Evolutionary conservation across 2,113 vertebrate species (phyloP).

Genomic region (Arizona elegans): DNA sequence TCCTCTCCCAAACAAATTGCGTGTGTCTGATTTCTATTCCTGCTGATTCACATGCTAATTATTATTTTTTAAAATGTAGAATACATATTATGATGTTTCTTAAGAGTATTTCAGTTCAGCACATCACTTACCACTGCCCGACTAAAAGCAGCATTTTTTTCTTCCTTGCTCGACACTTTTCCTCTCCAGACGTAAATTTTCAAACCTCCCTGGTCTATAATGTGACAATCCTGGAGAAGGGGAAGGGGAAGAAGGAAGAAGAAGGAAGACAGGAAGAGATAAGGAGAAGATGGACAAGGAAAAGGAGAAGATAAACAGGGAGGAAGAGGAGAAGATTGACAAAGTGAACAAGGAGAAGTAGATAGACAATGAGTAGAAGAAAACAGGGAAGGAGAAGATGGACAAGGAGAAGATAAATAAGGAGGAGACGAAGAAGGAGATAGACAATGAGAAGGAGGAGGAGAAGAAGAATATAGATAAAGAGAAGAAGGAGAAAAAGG

Average conservation of each 20-base stretch:
- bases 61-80: not conserved
- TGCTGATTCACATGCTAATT: not conserved
- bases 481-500: not conserved
- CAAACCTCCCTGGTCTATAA: conserved; percentile 80
- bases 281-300: too few species aligned
- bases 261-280: not conserved
- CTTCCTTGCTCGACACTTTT: conserved; percentile 75
- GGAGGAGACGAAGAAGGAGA: not conserved
- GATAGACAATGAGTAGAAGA: too few species aligned
- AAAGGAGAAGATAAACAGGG: too few species aligned
- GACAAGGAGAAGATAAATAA: not conserved
- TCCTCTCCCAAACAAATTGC: not conserved
- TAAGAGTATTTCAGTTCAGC: not conserved
- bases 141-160: conserved; percentile 78
- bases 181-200: conserved; percentile 89
- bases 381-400: too few species aligned
- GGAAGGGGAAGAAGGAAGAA: not conserved
- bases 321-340: too few species aligned
- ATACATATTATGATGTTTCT: not conserved
- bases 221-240: conserved; percentile 81
- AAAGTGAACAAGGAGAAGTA: not conserved
- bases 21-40: too few species aligned
- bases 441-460: too few species aligned
- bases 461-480: too few species aligned
- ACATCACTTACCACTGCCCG: conserved; percentile 78